These are phyloP conservation scores for Petroica traversi DNA, from an alignment of 2,113 vertebrate genomes.

Conservation along the genomic window DNA sequence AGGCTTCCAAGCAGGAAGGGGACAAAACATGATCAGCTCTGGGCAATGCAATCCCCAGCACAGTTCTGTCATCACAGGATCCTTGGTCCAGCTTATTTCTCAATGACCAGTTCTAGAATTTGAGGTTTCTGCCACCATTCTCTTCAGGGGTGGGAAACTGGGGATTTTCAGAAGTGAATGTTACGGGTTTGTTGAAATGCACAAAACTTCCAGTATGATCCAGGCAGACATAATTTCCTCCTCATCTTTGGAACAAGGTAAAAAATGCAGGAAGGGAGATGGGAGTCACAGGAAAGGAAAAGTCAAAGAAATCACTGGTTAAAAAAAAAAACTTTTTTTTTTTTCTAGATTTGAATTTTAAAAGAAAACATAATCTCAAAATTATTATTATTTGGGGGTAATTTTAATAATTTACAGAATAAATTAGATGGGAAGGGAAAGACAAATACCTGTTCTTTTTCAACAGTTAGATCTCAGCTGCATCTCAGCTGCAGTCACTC, in stretches of 20 bases:
- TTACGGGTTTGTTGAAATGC: not conserved
- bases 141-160: not conserved
- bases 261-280: not conserved
- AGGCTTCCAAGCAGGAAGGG: not conserved
- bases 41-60: not conserved
- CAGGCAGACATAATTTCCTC: not conserved
- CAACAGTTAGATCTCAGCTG: not conserved
- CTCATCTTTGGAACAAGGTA: not conserved
- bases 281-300: not conserved
- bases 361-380: not conserved
- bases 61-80: rapidly evolving
- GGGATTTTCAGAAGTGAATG: not conserved
- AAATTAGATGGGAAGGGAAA: not conserved
- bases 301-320: not conserved
- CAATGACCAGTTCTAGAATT: not conserved
- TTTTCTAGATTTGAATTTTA: not conserved
- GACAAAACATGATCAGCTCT: not conserved
- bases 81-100: not conserved
- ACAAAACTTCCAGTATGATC: not conserved
- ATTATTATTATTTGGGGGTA: not conserved
- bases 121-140: not conserved
- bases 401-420: not conserved
- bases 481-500: not conserved
- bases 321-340: not conserved
- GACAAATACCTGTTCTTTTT: not conserved